Evolutionary conservation across 2,888 invertebrate genomes (phyloP).

Genomic region (Sicus ferrugineus): DNA sequence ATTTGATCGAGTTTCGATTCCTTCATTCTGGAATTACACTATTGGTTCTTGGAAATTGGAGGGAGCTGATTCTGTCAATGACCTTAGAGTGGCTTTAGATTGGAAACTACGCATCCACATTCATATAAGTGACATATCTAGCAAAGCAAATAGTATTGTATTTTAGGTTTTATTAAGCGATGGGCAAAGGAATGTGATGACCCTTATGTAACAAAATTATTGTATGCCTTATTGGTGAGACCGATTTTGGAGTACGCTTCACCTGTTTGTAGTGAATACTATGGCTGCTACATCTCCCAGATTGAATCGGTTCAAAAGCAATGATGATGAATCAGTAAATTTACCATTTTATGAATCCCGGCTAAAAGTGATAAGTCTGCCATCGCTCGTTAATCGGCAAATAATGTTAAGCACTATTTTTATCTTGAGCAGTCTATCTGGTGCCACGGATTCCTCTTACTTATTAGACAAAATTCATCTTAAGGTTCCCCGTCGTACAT

Average conservation of each 20-base stretch:
- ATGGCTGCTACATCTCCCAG: neutral
- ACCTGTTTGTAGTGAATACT: neutral
- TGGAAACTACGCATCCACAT: too few species aligned
- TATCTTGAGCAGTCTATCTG: neutral
- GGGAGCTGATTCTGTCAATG: neutral
- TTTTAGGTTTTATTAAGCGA: neutral
- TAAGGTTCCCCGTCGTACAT: neutral
- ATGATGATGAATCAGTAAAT: neutral
- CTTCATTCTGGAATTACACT: neutral
- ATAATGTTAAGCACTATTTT: neutral
- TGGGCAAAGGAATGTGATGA: neutral
- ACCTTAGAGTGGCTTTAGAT: neutral
- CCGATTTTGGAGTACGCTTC: neutral
- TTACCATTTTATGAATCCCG: neutral
- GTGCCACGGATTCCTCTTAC: neutral
- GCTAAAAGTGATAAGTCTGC: neutral
- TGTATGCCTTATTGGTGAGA: neutral
- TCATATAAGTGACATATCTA: neutral
- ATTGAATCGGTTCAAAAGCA: neutral
- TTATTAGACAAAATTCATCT: too few species aligned
- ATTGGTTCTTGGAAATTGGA: neutral
- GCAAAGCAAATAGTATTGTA: neutral
- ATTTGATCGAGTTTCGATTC: neutral
- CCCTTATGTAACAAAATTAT: neutral
- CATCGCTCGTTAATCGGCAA: neutral